Evolutionary conservation across 1,140 invertebrate genomes (phyloP), one percentile per base, ranked within the genome.

Genomic region (Dinoponera quadriceps): DNA sequence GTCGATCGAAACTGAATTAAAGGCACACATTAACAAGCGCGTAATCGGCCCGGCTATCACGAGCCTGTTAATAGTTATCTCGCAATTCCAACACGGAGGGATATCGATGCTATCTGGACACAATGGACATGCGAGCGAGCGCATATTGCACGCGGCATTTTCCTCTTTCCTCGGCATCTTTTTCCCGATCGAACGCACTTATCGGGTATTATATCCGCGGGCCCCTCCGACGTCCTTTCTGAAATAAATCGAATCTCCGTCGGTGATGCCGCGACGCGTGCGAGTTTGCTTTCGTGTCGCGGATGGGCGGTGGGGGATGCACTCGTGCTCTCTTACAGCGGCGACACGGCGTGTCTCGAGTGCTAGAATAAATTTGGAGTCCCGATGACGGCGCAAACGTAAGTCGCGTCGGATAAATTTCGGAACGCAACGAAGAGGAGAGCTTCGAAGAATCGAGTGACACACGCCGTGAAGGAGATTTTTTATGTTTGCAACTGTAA

Each of bases 171-270:
- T 59, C 55, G 20, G 44, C 33, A 14, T 73, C 55, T 73, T 73
- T 73, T 73, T 73, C 55, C 7, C 51, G 63, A 69, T 78, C 63
- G 49, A 78, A 78, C 65, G 18, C 54, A 78, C 75, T 44, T 78
- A 78, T 78, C 60, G 62, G 25, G 49, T 68, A 68, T 66, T 68
- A 78, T 57, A 78, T 78, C 54, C 29, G 49, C 49, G 51, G 11
- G n/a, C n/a, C 22, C 38, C 75, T 25, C 63, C n/a, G n/a, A n/a
- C n/a, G 38, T 33, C 51, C 60, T 1, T 29, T 27, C 33, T 38
- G 20, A 57, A 69, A 69, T 78, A 78, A 78, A 78, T 78, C 38
- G 54, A 55, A 78, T 69, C 63, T 55, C 25, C 38, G 62, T 38
- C 33, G 20, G 22, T 25, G 9, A 38, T 25, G 16, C 27, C 11